Evolutionary conservation across 2,888 invertebrate species (phyloP).

Genomic region (Achlya flavicornis): DNA sequence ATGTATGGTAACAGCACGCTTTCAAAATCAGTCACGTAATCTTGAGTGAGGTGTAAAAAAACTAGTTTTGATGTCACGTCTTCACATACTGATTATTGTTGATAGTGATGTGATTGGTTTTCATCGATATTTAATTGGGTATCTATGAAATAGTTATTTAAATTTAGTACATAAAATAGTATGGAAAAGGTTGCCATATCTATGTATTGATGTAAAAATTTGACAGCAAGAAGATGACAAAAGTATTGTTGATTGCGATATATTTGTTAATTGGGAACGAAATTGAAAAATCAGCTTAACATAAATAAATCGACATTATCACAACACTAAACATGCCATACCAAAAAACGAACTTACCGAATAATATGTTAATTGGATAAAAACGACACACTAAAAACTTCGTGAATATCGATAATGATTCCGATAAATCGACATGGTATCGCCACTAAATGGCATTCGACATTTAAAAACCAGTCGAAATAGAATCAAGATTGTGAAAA

Average conservation of each 20-base stretch:
- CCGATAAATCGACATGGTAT: constrained; percentile 4
- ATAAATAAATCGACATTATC: background rate
- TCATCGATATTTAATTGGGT: background rate
- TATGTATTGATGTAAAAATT: no score
- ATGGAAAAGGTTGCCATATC: no score
- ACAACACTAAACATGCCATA: constrained; percentile 3
- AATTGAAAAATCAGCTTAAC: background rate
- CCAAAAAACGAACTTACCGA: background rate
- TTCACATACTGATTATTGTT: background rate
- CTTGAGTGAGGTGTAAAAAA: constrained; percentile 25
- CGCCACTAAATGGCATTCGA: constrained; percentile 36
- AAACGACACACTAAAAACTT: constrained; percentile 9
- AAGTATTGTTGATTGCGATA: background rate
- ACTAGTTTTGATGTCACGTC: constrained; percentile 32
- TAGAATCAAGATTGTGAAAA: constrained; percentile 39
- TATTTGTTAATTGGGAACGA: background rate
- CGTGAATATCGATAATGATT: constrained; percentile 12
- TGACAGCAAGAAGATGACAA: no score
- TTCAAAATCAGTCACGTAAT: constrained; percentile 24
- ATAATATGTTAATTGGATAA: constrained; percentile 1
- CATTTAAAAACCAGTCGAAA: constrained; percentile 42
- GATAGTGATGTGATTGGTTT: background rate
- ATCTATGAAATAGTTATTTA: background rate
- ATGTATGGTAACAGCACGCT: constrained; percentile 17
- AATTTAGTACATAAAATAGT: no score